Evolutionary conservation across 2,888 invertebrate genomes (phyloP).

Genomic region (Cephus pulcher): DNA sequence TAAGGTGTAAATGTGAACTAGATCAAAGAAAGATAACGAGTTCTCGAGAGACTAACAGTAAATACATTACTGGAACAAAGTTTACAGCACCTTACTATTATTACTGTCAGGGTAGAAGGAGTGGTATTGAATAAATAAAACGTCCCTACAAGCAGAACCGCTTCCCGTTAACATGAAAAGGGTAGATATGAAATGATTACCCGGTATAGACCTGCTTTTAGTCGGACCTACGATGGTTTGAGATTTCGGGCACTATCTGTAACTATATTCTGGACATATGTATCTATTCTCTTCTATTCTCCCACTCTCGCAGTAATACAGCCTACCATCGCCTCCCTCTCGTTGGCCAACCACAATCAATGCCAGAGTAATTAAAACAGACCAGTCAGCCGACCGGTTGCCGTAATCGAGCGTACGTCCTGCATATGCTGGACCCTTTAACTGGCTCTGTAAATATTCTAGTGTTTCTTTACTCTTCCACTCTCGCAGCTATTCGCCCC

Average conservation of each 20-base stretch:
- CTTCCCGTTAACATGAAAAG: neutral
- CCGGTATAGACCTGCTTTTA: neutral
- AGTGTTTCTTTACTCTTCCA: neutral
- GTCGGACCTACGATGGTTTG: neutral
- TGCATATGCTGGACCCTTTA: slow-evolving; percentile 18
- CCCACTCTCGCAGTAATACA: neutral
- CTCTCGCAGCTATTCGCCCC: neutral
- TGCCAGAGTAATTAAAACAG: slow-evolving; percentile 40
- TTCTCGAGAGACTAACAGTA: neutral
- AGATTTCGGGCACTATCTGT: neutral
- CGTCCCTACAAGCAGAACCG: neutral
- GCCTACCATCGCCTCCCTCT: slow-evolving; percentile 7
- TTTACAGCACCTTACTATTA: neutral
- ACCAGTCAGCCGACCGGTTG: slow-evolving; percentile 29
- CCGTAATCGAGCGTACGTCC: slow-evolving; percentile 34
- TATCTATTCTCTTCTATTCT: neutral
- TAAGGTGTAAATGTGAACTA: neutral
- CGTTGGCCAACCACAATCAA: slow-evolving; percentile 35
- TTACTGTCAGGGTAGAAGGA: neutral
- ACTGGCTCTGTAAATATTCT: neutral
- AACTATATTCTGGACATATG: no score
- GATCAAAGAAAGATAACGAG: neutral
- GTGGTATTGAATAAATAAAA: neutral
- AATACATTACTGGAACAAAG: neutral
- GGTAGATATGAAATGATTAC: neutral